A percentile compares a stretch with the other conserved stretches of the same genome.
These are phyloP conservation scores for Aromia moschata DNA, from an alignment of 2,888 invertebrate genomes.

Conservation along the genomic window DNA sequence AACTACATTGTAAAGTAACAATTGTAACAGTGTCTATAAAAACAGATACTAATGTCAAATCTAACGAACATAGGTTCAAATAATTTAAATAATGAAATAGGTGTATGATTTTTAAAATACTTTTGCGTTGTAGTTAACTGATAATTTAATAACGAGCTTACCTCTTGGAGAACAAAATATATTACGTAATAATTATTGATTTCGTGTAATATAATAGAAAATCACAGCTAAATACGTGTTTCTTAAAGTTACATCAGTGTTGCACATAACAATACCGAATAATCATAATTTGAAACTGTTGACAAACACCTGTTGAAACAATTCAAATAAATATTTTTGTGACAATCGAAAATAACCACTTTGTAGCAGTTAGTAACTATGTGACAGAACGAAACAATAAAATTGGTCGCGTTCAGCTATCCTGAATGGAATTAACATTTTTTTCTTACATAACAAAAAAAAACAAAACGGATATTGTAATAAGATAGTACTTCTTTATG, in stretches of 20 bases:
- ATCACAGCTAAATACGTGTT: not conserved
- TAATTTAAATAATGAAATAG: too few relatives aligned
- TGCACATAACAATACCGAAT: not conserved
- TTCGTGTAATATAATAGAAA: not conserved
- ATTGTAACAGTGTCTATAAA: too few relatives aligned
- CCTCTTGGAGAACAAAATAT: too few relatives aligned
- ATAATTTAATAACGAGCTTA: too few relatives aligned
- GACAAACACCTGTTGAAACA: not conserved
- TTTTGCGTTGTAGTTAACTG: too few relatives aligned
- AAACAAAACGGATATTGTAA: slow-evolving; percentile 5
- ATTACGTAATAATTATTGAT: too few relatives aligned
- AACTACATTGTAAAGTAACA: too few relatives aligned
- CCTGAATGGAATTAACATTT: not conserved
- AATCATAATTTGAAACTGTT: not conserved
- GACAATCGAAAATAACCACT: not conserved
- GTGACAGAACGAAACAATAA: not conserved
- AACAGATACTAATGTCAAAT: too few relatives aligned
- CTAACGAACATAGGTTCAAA: too few relatives aligned
- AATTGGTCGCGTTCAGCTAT: not conserved
- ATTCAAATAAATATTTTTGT: not conserved
- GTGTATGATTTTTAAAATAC: too few relatives aligned
- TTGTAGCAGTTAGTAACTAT: not conserved
- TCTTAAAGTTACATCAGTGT: not conserved
- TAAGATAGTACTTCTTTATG: not conserved
- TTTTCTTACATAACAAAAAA: slow-evolving; percentile 2